Percentiles rank a stretch among this genome's conserved stretches.
phyloP scores from a whole-genome alignment of 2,113 vertebrate species.

The Dasyprocta punctata region DNA sequence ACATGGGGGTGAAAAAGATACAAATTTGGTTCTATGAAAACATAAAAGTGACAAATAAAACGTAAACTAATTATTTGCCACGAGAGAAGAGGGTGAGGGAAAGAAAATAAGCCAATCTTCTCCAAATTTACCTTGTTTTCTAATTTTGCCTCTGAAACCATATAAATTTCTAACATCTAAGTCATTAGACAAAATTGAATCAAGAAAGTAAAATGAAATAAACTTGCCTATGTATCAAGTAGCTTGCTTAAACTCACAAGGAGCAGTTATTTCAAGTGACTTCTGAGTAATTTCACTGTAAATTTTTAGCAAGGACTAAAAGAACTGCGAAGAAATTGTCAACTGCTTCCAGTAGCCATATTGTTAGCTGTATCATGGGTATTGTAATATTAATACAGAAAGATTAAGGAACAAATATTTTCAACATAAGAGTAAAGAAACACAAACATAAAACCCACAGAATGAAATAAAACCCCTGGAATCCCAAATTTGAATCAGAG shows the following conservation, averaged over 20 bases:
- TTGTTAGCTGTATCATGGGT: neutral
- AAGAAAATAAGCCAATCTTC: neutral
- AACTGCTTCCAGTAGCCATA: slow-evolving; percentile 21
- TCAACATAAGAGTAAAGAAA: neutral
- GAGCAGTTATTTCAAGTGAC: neutral
- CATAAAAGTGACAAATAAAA: neutral
- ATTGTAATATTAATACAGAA: neutral
- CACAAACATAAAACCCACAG: neutral
- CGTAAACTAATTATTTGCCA: slow-evolving; percentile 29
- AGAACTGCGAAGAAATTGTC: slow-evolving; percentile 20
- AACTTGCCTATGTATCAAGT: neutral
- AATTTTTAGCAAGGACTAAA: slow-evolving; percentile 21
- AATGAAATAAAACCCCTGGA: neutral
- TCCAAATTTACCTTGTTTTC: slow-evolving; percentile 34
- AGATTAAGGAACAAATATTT: neutral
- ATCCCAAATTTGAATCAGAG: slow-evolving; percentile 13
- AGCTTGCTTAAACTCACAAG: neutral
- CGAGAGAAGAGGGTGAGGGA: neutral
- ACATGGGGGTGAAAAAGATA: slow-evolving; percentile 11
- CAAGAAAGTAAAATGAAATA: slow-evolving; percentile 52
- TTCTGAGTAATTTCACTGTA: neutral
- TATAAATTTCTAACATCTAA: neutral
- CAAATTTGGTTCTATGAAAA: slow-evolving; percentile 4
- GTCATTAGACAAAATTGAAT: slow-evolving; percentile 33
- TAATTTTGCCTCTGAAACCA: slow-evolving; percentile 54